phyloP scores from a whole-genome alignment of 2,113 vertebrate genomes.

The Lepus europaeus region DNA sequence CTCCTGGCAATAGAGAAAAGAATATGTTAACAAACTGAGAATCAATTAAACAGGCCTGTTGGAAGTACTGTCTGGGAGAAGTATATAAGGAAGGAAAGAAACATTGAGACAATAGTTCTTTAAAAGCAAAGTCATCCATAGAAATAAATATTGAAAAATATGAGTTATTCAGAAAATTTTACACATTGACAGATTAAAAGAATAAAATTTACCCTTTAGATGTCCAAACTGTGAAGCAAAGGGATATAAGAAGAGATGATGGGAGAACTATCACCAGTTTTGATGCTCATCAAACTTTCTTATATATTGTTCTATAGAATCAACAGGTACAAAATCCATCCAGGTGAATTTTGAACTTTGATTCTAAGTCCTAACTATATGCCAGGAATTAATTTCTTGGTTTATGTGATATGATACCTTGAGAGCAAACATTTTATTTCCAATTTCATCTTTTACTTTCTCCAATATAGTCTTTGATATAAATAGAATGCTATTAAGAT shows the following conservation, averaged over 20 bases:
- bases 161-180: neutral
- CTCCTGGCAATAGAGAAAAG: neutral
- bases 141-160: neutral
- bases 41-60: neutral
- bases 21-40: neutral
- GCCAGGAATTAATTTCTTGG: neutral
- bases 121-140: neutral
- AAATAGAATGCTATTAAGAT: neutral
- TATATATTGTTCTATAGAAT: neutral
- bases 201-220: neutral
- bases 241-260: neutral
- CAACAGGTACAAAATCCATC: neutral
- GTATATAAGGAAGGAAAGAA: neutral
- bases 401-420: too few species aligned
- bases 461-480: neutral
- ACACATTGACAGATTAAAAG: neutral
- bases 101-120: fast-evolving
- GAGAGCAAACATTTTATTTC: neutral
- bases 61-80: neutral
- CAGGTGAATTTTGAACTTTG: neutral
- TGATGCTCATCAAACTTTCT: neutral
- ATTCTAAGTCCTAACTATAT: neutral
- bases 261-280: too few species aligned
- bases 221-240: fast-evolving
- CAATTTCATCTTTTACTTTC: neutral